Evolutionary conservation across 1,140 invertebrate genomes (phyloP).

Genomic region (Ceratina australensis): DNA sequence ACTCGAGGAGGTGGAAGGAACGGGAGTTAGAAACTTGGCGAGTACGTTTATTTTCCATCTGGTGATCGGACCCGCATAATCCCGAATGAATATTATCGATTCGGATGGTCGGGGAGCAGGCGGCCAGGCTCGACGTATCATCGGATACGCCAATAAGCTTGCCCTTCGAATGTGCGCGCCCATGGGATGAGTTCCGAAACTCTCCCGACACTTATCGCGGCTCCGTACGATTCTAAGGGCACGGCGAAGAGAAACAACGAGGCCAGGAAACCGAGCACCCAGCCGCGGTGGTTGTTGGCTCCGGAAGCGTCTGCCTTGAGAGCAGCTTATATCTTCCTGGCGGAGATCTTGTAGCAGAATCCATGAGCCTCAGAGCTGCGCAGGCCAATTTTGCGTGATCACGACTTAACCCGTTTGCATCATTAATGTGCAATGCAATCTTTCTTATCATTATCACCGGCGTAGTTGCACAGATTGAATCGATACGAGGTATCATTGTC

Average conservation of each 20-base stretch:
- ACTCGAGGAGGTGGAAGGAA: not conserved
- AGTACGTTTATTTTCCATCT: slow-evolving; percentile 43
- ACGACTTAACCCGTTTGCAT: too few species aligned
- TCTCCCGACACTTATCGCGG: slow-evolving; percentile 35
- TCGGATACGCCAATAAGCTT: slow-evolving; percentile 33
- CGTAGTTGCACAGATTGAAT: too few species aligned
- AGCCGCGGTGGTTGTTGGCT: not conserved
- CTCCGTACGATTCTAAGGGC: not conserved
- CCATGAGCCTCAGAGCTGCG: not conserved
- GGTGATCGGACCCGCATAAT: slow-evolving; percentile 32
- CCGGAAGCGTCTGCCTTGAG: slow-evolving; percentile 18
- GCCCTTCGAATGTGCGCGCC: slow-evolving; percentile 30
- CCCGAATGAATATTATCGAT: slow-evolving; percentile 42
- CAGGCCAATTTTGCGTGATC: slow-evolving; percentile 18
- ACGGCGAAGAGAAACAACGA: slow-evolving; percentile 8
- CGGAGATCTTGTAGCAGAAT: slow-evolving; percentile 11
- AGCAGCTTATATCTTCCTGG: slow-evolving; percentile 29
- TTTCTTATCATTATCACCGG: too few species aligned
- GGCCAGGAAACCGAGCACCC: slow-evolving; percentile 41
- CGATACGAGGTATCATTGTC: too few species aligned
- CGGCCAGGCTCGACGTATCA: not conserved
- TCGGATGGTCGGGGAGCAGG: not conserved
- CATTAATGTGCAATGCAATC: too few species aligned
- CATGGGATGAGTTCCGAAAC: slow-evolving; percentile 37
- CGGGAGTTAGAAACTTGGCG: slow-evolving; percentile 1